These are phyloP conservation scores for Meloidogyne chitwoodi DNA, from an alignment of 1,140 invertebrate species.

Conservation along the genomic window DNA sequence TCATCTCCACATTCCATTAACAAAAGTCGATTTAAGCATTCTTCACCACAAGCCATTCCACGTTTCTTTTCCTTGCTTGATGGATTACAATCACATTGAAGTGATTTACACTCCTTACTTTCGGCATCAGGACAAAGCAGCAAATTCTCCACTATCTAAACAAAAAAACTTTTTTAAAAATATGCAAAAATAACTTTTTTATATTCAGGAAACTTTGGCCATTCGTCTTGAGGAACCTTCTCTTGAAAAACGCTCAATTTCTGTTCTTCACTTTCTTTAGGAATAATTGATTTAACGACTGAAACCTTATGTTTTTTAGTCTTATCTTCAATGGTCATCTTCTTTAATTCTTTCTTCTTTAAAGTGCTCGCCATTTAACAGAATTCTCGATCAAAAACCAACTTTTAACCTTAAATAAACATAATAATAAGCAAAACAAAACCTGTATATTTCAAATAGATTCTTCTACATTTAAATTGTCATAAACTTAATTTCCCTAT, in stretches of 20 bases:
- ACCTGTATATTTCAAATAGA: background rate
- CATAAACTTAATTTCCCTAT: background rate
- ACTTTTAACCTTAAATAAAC: background rate
- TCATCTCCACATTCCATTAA: slow-evolving; percentile 37
- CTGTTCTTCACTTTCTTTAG: background rate
- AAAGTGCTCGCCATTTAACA: background rate
- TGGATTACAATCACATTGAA: slow-evolving; percentile 28
- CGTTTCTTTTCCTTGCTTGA: slow-evolving; percentile 17
- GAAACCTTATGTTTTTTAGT: background rate
- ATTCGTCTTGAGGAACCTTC: background rate
- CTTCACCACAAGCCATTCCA: slow-evolving; percentile 27
- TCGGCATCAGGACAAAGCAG: slow-evolving; percentile 5
- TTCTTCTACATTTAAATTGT: background rate
- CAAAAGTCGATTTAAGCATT: slow-evolving; percentile 35
- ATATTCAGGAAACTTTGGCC: slow-evolving; percentile 13
- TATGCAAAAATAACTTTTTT: background rate
- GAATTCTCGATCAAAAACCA: background rate
- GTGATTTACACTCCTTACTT: slow-evolving; percentile 16
- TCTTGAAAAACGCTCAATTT: background rate
- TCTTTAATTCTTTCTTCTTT: background rate
- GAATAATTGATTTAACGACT: background rate
- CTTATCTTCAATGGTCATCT: background rate
- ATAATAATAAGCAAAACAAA: background rate
- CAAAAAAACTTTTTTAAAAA: background rate
- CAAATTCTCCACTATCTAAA: slow-evolving; percentile 6